Evolutionary conservation across 2,888 invertebrate genomes (phyloP), one percentile per base, ranked within the genome.

Genomic region (Caenorhabditis sp.): DNA sequence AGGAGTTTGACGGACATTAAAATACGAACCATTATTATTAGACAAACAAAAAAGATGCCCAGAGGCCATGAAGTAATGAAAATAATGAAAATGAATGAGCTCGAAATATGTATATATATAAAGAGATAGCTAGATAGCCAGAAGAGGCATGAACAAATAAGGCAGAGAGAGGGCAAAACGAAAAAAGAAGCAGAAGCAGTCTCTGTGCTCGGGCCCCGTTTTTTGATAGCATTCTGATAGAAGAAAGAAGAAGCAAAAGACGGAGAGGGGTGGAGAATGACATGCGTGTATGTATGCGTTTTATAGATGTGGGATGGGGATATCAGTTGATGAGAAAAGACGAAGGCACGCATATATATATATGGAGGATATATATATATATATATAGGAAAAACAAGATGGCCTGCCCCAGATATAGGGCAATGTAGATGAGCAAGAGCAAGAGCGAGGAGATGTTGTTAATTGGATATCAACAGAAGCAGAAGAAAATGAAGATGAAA

Each of bases 1-100:
- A 6, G 4, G 10, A 6, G 31, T 6, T 31, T n/a, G n/a, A n/a
- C n/a, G n/a, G 31, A 31, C 31, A 31, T 31, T 31, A 31, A 31
- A 31, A 31, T 10, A 10, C 5, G 10, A 4, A 4, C 31, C 31
- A 31, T 31, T 31, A 31, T 31, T 31, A 43, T 43, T 43, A 17
- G 43, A 14, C 43, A 43, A 43, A 43, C 43, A 43, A 43, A 43
- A 36, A 43, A 43, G 43, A 43, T 43, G 43, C 43, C 43, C 43
- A 43, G 43, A 10, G 43, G 43, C 43, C 17, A 43, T 43, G 43
- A 43, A 43, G 43, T 43, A 43, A 43, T 43, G 43, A 43, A 43
- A 43, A 43, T 43, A 43, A 43, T 43, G 43, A 43, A 43, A 43
- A 43, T 43, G 43, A 43, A 43, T 43, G 43, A 43, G 43, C 43